Conservation (phyloP, 1,140 invertebrate species). For the Euborellia annulipes region DNA sequence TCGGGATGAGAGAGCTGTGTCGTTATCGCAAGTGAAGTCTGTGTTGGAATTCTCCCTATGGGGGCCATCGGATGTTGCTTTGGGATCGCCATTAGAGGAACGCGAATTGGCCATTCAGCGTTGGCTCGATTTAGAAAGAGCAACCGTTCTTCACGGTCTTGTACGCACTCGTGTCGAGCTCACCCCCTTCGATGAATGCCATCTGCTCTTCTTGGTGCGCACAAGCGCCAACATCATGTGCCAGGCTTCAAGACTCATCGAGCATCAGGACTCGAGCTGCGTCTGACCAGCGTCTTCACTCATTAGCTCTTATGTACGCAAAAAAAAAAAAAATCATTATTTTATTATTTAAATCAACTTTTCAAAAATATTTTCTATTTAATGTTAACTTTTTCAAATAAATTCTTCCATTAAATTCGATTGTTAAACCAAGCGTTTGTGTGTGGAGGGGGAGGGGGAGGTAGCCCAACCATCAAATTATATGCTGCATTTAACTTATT, state of each 20-base stretch:
- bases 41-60: conserved; percentile 69
- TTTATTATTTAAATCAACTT: too few relatives aligned
- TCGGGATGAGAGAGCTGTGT: conserved; percentile 50
- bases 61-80: conserved; percentile 59
- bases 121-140: conserved; percentile 69
- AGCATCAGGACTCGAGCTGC: conserved; percentile 18
- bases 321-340: too few relatives aligned
- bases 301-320: too few relatives aligned
- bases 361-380: too few relatives aligned
- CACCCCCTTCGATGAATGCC: conserved; percentile 59
- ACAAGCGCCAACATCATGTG: conserved; percentile 64
- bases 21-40: conserved; percentile 50
- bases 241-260: conserved; percentile 51
- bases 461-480: too few relatives aligned
- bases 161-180: conserved; percentile 55
- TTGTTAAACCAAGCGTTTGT: too few relatives aligned
- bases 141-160: conserved; percentile 59
- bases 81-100: conserved; percentile 44
- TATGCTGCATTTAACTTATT: too few relatives aligned
- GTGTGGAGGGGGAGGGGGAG: too few relatives aligned
- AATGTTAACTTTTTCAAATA: too few relatives aligned
- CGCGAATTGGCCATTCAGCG: conserved; percentile 39
- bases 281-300: conserved; percentile 1
- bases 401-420: too few relatives aligned
- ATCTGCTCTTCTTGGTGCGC: conserved; percentile 62